Base-by-base conservation (phyloP, 2,113 vertebrate genomes). In the Nestor notabilis region DNA sequence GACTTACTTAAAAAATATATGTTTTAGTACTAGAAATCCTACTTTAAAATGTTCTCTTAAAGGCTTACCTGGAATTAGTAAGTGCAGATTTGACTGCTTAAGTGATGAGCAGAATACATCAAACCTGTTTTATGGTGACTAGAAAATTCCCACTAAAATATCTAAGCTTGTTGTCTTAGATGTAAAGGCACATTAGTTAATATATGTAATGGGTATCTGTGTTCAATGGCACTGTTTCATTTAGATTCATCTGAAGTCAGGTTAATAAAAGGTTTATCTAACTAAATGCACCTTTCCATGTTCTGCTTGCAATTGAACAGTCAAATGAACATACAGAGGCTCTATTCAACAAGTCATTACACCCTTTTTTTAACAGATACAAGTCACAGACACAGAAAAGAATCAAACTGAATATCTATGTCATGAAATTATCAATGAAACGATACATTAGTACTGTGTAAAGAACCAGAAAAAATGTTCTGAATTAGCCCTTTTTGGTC, bases 241-340 rank as follows among this genome's bases (percentile, higher is more conserved):
- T 87, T 41, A 20, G 17, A 60, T 70, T 89, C 71, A 63, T 53
- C 79, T 66, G 86, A 74, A 95, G 86, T 60, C 83, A 60, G 83
- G 70, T 74, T 96, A 88, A 95, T 89, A 75, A 95, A 87, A 90
- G 69, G 55, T 33, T 70, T 79, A 27, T 87, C 83, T 89, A 96
- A 95, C 90, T 95, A 95, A 95, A 91, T n/a, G 43, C 61, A 88
- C 56, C 61, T 91, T 82, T 68, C 44, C 60, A 11, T 33, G 76
- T 29, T 90, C 71, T 43, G 39, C 64, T 75, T 87, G 37, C 53
- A 70, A 63, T 1, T 13, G 70, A 90, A 33, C 44, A 87, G 78
- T n/a, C 72, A 55, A 44, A 87, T 18, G 44, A 90, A 29, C 7
- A 13, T 8, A 35, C 4, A 78, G 29, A 87, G 31, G 16, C 58